These are phyloP conservation scores for Eupithecia exiguata DNA, from an alignment of 2,888 invertebrate genomes.

Conservation along the genomic window DNA sequence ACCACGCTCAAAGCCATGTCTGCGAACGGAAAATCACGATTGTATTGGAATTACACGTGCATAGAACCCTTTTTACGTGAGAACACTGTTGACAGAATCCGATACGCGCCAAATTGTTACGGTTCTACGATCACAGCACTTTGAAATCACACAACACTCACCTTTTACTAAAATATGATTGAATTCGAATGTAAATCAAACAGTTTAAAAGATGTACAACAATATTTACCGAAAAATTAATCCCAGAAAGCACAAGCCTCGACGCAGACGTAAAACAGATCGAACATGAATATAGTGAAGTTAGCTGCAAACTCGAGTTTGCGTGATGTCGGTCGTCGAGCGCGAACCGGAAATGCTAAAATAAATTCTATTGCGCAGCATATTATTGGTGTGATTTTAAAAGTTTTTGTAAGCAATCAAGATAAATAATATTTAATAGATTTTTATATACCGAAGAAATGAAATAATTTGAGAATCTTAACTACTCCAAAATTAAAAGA, in stretches of 20 bases:
- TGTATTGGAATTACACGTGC: constrained; percentile 78
- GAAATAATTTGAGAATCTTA: not conserved
- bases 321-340: constrained; percentile 70
- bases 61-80: constrained; percentile 65
- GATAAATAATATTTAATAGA: constrained; percentile 10
- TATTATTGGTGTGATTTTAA: not conserved
- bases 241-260: constrained; percentile 80
- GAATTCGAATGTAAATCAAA: constrained; percentile 51
- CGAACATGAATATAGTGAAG: constrained; percentile 81
- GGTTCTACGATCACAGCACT: constrained; percentile 56
- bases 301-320: constrained; percentile 66
- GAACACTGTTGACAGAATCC: constrained; percentile 78
- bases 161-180: constrained; percentile 50
- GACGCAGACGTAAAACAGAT: constrained; percentile 78
- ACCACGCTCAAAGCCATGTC: constrained; percentile 86
- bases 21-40: constrained; percentile 70
- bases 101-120: constrained; percentile 77
- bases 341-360: constrained; percentile 73
- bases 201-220: constrained; percentile 59
- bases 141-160: constrained; percentile 50
- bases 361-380: constrained; percentile 58
- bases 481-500: not conserved
- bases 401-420: not conserved
- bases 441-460: not conserved
- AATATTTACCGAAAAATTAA: constrained; percentile 81